These are phyloP conservation scores for Oscheius onirici DNA, from an alignment of 2,888 invertebrate species.

Conservation along the genomic window DNA sequence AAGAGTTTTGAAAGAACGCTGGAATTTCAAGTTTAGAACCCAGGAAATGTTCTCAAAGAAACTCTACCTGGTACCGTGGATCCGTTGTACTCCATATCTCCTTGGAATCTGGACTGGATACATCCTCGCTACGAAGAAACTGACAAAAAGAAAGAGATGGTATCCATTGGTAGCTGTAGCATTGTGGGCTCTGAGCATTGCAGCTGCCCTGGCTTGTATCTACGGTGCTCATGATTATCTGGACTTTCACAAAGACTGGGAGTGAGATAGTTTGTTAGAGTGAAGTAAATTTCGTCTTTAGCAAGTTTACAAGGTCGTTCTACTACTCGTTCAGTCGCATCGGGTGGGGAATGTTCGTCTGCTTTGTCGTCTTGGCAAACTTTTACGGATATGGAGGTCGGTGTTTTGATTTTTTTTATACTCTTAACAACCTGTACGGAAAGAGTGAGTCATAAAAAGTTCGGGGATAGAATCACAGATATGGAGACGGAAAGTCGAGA, in stretches of 20 bases:
- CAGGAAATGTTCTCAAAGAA: constrained; percentile 35
- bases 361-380: constrained; percentile 74
- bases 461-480: too few species aligned
- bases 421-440: too few species aligned
- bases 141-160: constrained; percentile 25
- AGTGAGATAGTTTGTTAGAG: not conserved
- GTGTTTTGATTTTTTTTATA: constrained; percentile 12
- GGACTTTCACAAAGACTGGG: constrained; percentile 5
- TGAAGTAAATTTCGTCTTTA: constrained; percentile 14
- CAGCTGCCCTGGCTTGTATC: constrained; percentile 35
- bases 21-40: not conserved
- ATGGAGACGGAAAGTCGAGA: too few species aligned
- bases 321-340: constrained; percentile 63
- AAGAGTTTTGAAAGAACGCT: not conserved
- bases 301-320: constrained; percentile 29
- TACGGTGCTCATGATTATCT: constrained; percentile 42
- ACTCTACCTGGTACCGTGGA: constrained; percentile 72
- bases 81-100: constrained; percentile 72
- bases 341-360: constrained; percentile 72
- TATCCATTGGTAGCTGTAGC: constrained; percentile 25
- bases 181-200: constrained; percentile 38
- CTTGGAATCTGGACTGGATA: constrained; percentile 72
- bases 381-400: constrained; percentile 73
- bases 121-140: constrained; percentile 60
- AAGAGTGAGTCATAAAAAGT: too few species aligned